phyloP scores from a whole-genome alignment of 1,140 invertebrate species.

The Orius laevigatus region DNA sequence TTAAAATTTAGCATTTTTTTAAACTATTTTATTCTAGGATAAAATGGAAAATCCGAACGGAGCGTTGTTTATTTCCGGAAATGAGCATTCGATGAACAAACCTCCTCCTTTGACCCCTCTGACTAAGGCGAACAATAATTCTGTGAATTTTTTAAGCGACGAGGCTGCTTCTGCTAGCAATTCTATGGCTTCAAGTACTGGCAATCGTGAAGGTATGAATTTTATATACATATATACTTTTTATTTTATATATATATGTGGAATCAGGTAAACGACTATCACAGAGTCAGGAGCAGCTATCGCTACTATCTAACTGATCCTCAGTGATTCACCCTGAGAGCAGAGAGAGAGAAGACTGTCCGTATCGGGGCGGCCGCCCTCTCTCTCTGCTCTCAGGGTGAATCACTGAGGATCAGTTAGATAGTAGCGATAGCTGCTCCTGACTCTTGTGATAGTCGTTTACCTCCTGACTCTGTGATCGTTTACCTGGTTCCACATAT shows the following conservation, averaged over 20 bases:
- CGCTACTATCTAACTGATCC: no score
- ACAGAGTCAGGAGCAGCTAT: no score
- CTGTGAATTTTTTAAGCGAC: conserved; percentile 9
- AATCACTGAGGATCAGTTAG: no score
- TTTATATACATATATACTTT: background rate
- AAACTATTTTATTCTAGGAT: background rate
- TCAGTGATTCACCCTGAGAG: no score
- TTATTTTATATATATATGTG: background rate
- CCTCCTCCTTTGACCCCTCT: conserved; percentile 30
- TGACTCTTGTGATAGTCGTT: no score
- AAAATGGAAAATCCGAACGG: conserved; percentile 1
- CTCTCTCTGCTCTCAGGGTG: no score
- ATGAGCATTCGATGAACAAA: conserved; percentile 20
- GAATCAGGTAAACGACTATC: no score
- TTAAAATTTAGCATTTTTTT: background rate
- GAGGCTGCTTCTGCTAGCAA: conserved; percentile 15
- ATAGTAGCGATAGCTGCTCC: no score
- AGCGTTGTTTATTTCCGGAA: background rate
- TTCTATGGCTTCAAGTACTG: background rate
- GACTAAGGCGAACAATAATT: background rate
- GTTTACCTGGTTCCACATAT: no score
- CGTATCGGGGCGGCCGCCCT: no score
- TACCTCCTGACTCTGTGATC: no score
- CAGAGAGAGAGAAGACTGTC: no score
- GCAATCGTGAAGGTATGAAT: background rate